Conservation (phyloP, 2,888 invertebrate species). For the Griposia aprilina region DNA sequence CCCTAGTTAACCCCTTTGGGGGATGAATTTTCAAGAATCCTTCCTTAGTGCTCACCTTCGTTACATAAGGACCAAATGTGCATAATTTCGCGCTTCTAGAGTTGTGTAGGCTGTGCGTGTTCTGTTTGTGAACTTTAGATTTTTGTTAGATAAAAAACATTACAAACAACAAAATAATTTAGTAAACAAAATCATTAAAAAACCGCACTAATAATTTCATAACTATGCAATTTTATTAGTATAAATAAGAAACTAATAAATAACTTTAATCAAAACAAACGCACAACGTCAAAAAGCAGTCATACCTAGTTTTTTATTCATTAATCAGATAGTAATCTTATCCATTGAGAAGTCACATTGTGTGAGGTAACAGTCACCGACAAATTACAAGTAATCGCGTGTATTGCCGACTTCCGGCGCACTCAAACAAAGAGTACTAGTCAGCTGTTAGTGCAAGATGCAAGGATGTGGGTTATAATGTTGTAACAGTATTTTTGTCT, state of each 20-base stretch:
- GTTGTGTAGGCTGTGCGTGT: no score
- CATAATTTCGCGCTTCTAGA: no score
- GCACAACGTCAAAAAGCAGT: background rate
- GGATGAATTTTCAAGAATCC: no score
- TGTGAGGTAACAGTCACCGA: conserved; percentile 8
- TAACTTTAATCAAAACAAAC: background rate
- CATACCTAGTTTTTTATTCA: background rate
- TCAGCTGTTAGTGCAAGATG: conserved; percentile 30
- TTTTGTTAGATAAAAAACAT: no score
- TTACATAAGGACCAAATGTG: no score
- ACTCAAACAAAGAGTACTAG: conserved; percentile 6
- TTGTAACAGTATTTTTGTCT: background rate
- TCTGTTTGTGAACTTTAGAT: no score
- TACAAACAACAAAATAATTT: no score
- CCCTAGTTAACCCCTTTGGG: no score
- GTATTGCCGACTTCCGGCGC: conserved; percentile 35
- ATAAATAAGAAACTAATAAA: background rate
- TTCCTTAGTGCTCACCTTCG: no score
- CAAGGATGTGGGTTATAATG: conserved; percentile 10
- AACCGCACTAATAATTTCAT: no score
- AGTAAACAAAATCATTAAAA: no score
- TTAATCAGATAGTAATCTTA: background rate
- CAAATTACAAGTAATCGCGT: conserved; percentile 24
- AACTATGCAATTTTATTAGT: no score
- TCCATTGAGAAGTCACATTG: conserved; percentile 20